Conservation (phyloP, 1,140 invertebrate genomes). For the Drosophila trapezifrons region DNA sequence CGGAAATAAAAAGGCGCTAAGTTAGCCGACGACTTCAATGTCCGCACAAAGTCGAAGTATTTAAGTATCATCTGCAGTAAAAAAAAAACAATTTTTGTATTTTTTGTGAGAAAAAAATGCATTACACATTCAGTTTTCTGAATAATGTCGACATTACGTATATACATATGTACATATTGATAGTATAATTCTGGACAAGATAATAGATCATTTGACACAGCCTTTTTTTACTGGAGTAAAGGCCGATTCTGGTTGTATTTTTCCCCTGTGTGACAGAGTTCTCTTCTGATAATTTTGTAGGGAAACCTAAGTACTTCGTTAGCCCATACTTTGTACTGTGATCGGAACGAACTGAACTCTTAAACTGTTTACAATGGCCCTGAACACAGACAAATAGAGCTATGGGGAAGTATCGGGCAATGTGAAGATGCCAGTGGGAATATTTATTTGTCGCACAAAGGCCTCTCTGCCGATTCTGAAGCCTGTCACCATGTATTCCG, state of each 20-base stretch:
- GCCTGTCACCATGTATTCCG: conserved; percentile 40
- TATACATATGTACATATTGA: no score
- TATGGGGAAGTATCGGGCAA: conserved; percentile 51
- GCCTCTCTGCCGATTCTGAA: conserved; percentile 55
- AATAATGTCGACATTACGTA: neutral
- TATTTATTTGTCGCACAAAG: conserved; percentile 49
- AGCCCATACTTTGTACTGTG: conserved; percentile 49
- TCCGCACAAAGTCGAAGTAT: neutral
- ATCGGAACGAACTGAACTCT: conserved; percentile 46
- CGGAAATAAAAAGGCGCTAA: neutral
- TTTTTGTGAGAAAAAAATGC: no score
- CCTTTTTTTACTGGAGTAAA: neutral
- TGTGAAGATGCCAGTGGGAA: conserved; percentile 14
- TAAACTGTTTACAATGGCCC: conserved; percentile 74
- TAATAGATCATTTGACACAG: neutral
- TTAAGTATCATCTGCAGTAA: neutral
- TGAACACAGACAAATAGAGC: conserved; percentile 43
- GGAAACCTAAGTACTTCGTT: conserved; percentile 10
- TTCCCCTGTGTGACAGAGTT: conserved; percentile 4
- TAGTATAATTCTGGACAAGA: neutral
- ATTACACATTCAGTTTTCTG: no score
- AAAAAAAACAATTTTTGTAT: no score
- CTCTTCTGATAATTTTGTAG: conserved; percentile 4
- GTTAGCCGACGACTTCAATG: neutral
- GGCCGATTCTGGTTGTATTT: conserved; percentile 5